Base-by-base conservation (phyloP, 2,113 vertebrate species). In the Misgurnus anguillicaudatus region DNA sequence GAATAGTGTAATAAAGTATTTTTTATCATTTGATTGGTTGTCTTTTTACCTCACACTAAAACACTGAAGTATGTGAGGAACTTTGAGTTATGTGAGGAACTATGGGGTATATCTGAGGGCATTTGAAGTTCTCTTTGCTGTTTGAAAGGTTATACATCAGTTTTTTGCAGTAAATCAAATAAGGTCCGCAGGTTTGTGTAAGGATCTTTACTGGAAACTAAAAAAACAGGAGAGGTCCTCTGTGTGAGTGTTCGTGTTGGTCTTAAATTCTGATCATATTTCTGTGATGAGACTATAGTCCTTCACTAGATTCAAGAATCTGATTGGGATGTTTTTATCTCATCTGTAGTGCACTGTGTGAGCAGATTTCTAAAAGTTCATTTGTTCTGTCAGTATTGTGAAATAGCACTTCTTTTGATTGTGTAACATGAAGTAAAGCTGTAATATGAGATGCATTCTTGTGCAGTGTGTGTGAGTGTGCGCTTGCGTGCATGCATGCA, bases 1-100 rank as follows among this genome's bases (percentile, higher is more conserved):
- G 88, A 88, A 89, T 90, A 85, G 88, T 83, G 86, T 87, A 92
- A 90, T 92, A 91, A 92, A 93, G 78, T 89, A 83, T 87, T 89
- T 92, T n/a, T 91, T 92, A 88, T 89, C 92, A 88, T 75, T 63
- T 72, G 17, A 3, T 71, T 16, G 24, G 14, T 3, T 57, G 31
- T 39, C 0, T 36, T 38, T 41, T n/a, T 60, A 77, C 80, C 17
- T 87, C 61, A 38, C 70, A 8, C 31, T 71, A 4, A 16, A 31
- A 31, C n/a, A 31, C 24, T 31, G 24, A 31, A 3, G 2, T 31
- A 31, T 31, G n/a, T n/a, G n/a, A n/a, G 24, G 24, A 31, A 31
- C 17, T 45, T 2, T 55, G 51, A 2, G 36, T 53, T 74, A 65
- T 62, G 38, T 80, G 19, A 57, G 53, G 47, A 51, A 31, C 24